These are phyloP conservation scores for Bombyx huttoni DNA, from an alignment of 2,888 invertebrate species.

Conservation along the genomic window DNA sequence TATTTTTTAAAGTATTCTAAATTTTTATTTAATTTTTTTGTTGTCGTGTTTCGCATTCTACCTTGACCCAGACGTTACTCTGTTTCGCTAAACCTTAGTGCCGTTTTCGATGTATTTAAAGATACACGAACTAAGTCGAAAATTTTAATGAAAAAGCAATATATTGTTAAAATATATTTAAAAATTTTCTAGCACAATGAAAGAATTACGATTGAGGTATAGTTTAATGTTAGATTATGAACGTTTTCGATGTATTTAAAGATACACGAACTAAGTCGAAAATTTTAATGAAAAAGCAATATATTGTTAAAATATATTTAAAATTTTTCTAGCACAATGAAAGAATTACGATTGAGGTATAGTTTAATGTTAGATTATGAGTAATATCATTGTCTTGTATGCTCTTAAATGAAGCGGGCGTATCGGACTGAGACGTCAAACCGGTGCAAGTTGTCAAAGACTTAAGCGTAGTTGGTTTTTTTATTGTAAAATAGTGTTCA, in stretches of 20 bases:
- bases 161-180: neutral
- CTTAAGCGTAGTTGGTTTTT: constrained; percentile 58
- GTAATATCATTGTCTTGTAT: constrained; percentile 39
- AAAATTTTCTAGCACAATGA: neutral
- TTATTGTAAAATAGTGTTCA: constrained; percentile 45
- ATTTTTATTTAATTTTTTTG: too few species aligned
- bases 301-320: neutral
- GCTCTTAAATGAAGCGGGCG: constrained; percentile 26
- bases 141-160: neutral
- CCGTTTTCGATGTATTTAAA: constrained; percentile 1
- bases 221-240: constrained; percentile 17
- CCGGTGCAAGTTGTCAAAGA: constrained; percentile 67
- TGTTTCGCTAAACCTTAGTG: neutral
- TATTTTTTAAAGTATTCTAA: too few species aligned
- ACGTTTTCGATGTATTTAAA: too few species aligned
- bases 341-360: neutral
- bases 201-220: neutral
- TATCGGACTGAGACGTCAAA: constrained; percentile 57
- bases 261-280: too few species aligned
- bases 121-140: neutral
- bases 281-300: too few species aligned
- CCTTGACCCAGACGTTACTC: too few species aligned
- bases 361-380: constrained; percentile 17
- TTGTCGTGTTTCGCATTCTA: too few species aligned
- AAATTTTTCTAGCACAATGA: neutral